These are phyloP conservation scores for Synanthedon tipuliformis DNA, from an alignment of 2,888 invertebrate genomes.

Conservation along the genomic window DNA sequence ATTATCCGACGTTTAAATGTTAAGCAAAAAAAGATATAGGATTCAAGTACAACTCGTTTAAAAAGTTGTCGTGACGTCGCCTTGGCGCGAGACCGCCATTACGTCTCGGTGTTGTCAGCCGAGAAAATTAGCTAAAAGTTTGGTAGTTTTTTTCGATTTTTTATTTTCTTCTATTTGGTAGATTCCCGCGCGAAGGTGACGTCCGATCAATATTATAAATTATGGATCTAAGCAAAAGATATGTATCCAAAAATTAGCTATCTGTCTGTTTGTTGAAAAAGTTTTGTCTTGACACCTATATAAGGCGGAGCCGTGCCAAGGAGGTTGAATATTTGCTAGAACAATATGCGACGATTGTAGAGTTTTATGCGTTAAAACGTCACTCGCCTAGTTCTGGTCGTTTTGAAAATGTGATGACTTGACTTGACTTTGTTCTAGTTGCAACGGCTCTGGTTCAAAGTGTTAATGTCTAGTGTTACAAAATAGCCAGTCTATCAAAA, in stretches of 20 bases:
- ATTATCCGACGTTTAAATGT: conserved; percentile 46
- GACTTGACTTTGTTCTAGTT: too few species aligned
- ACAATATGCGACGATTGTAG: too few species aligned
- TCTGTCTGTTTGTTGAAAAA: conserved; percentile 50
- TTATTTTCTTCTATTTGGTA: conserved; percentile 13
- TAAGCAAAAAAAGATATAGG: conserved; percentile 48
- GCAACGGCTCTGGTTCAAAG: too few species aligned
- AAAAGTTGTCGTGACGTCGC: conserved; percentile 7
- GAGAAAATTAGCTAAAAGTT: conserved; percentile 4
- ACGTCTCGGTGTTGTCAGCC: conserved; percentile 20
- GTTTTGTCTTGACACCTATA: conserved; percentile 4
- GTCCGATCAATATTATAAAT: conserved; percentile 4
- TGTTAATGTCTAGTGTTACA: too few species aligned
- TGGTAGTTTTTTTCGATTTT: conserved; percentile 5
- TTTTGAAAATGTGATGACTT: too few species aligned
- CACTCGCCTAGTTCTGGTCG: background rate
- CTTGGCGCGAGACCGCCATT: conserved; percentile 11
- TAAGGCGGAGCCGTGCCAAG: background rate
- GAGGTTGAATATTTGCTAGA: too few species aligned
- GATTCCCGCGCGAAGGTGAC: conserved; percentile 8
- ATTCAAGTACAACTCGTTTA: conserved; percentile 38
- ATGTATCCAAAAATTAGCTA: conserved; percentile 59
- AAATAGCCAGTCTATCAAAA: too few species aligned
- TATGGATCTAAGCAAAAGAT: conserved; percentile 51
- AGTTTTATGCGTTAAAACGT: background rate